Conservation (phyloP, 2,113 vertebrate genomes). For the Cololabis saira region DNA sequence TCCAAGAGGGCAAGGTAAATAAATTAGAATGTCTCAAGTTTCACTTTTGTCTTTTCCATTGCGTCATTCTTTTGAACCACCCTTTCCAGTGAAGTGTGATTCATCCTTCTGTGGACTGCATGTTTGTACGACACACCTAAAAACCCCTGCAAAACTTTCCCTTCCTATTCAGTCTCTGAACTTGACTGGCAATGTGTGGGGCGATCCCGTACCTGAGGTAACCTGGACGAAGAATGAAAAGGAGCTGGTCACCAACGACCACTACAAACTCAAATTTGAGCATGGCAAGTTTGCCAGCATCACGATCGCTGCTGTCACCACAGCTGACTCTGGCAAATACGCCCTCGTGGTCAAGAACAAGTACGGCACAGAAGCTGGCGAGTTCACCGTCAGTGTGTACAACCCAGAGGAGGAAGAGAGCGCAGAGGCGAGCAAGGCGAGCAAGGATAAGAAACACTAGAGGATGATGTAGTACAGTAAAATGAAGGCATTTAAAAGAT, state of each 20-base stretch:
- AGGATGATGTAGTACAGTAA: constrained; percentile 20
- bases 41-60: background rate
- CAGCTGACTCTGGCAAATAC: constrained; percentile 93
- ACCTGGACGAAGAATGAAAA: constrained; percentile 95
- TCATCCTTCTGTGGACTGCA: background rate
- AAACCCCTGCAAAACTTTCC: background rate
- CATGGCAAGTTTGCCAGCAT: constrained; percentile 92
- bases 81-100: background rate
- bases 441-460: constrained; percentile 78
- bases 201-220: constrained; percentile 91
- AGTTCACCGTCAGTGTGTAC: constrained; percentile 97
- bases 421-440: no score
- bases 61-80: background rate
- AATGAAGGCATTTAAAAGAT: constrained; percentile 29
- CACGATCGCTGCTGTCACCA: constrained; percentile 84
- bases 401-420: constrained; percentile 89
- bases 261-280: constrained; percentile 88
- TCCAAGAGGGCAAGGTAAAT: constrained; percentile 98
- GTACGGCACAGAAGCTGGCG: constrained; percentile 91
- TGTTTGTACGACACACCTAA: constrained; percentile 1
- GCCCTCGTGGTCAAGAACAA: constrained; percentile 96
- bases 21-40: background rate
- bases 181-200: constrained; percentile 96
- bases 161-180: constrained; percentile 88
- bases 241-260: constrained; percentile 81